Percentiles rank a stretch among this genome's conserved stretches.
These are phyloP conservation scores for Baronia brevicornis DNA, from an alignment of 2,888 invertebrate species.

Conservation along the genomic window DNA sequence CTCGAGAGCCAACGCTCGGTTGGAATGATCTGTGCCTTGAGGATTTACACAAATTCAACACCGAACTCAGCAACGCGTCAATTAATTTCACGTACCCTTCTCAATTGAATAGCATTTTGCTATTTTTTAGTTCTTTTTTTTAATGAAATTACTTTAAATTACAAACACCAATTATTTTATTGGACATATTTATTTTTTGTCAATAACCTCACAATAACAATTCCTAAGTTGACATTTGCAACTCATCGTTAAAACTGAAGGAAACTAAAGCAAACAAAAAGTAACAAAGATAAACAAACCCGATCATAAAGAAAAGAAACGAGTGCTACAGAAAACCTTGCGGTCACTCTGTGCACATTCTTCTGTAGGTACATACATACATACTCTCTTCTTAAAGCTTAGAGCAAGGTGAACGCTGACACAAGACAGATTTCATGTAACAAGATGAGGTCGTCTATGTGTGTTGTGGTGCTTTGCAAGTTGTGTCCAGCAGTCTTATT, in stretches of 20 bases:
- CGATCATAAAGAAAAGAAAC: constrained; percentile 66
- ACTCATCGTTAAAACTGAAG: constrained; percentile 62
- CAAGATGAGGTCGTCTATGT: not conserved
- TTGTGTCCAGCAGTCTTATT: no score
- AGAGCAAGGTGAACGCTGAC: constrained; percentile 10
- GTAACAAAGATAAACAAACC: constrained; percentile 64
- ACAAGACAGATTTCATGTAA: constrained; percentile 12
- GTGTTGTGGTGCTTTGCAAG: constrained; percentile 2
- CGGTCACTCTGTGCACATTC: constrained; percentile 44
- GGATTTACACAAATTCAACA: constrained; percentile 73
- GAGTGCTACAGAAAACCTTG: constrained; percentile 60
- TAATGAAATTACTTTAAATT: constrained; percentile 17
- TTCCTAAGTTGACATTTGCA: no score
- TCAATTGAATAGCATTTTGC: constrained; percentile 34
- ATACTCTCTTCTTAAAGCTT: constrained; percentile 31
- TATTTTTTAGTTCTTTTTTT: constrained; percentile 21
- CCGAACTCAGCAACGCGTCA: constrained; percentile 59
- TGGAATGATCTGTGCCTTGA: constrained; percentile 72
- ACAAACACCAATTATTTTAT: constrained; percentile 8
- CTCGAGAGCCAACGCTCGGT: constrained; percentile 63
- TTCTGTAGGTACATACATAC: constrained; percentile 41
- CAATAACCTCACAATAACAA: no score
- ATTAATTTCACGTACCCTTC: constrained; percentile 54
- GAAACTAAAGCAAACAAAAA: constrained; percentile 57
- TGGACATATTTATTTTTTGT: no score